A percentile compares a stretch with the other conserved stretches of the same genome.
Evolutionary conservation across 2,113 vertebrate species (phyloP).

Genomic region (Oreocharis arfaki): DNA sequence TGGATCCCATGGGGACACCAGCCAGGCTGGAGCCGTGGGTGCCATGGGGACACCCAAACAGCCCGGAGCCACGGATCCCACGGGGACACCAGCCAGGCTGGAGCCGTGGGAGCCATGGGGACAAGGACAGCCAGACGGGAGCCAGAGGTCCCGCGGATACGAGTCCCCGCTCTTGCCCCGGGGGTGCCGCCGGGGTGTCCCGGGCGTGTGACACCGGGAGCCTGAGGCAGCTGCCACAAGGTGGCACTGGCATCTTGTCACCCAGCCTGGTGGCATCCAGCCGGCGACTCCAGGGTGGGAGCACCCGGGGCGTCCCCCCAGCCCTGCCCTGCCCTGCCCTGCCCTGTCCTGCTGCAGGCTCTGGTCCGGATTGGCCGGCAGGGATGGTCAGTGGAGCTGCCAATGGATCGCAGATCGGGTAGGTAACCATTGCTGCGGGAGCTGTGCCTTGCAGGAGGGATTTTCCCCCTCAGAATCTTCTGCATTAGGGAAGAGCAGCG

Average conservation of each 20-base stretch:
- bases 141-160: rapidly evolving
- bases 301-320: background rate
- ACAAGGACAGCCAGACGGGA: background rate
- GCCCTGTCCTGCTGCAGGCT: background rate
- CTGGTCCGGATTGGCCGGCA: rapidly evolving
- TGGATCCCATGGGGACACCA: background rate
- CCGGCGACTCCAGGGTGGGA: no score
- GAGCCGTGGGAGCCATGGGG: background rate
- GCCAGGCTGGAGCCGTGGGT: background rate
- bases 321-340: background rate
- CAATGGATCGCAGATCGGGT: rapidly evolving
- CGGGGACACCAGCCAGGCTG: background rate
- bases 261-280: background rate
- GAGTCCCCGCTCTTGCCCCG: no score
- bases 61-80: background rate
- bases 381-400: background rate
- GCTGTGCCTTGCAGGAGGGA: background rate
- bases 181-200: no score
- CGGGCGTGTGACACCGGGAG: rapidly evolving
- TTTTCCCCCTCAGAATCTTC: background rate
- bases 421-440: background rate
- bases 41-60: background rate
- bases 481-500: background rate
- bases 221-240: background rate
- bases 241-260: constrained; percentile 20